Base-by-base conservation (phyloP, 2,113 vertebrate species). In the Phyllopteryx taeniolatus region DNA sequence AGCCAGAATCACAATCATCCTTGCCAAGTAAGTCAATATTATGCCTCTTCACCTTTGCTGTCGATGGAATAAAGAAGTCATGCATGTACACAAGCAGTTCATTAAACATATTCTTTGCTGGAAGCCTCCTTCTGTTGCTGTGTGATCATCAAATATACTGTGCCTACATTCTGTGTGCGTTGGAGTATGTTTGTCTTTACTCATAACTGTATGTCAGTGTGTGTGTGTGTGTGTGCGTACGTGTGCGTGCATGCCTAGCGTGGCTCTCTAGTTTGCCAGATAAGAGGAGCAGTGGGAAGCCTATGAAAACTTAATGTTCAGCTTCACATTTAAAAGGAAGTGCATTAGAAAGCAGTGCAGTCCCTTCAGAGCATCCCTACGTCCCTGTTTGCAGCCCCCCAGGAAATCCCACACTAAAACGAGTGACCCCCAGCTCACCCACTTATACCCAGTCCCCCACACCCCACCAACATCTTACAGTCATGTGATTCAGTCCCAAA, bases 271-370 rank as follows among this genome's bases (percentile, higher is more conserved):
- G 76, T 71, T 79, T 77, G 62, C 75, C 57, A 60, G 83, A 79
- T 82, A 83, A 86, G 82, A 79, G 79, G 73, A 84, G 83, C 85
- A 73, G 79, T 78, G 78, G 81, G 87, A 88, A 83, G 78, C 76
- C 81, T 60, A 89, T 89, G 79, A 91, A 90, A 89, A 79, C 87
- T 90, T 89, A 85, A 90, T 90, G 85, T 78, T 82, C 79, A 77
- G 84, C 82, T 88, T 81, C 82, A 80, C 86, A 84, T 90, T 90
- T 90, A 87, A 90, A 89, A 85, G 79, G 80, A 83, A 88, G 84
- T 90, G 82, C 90, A 91, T 91, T 82, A 85, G 77, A 84, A 75
- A 54, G 76, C 77, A 82, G 80, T 68, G 68, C 83, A 68, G 80
- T 78, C 79, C 67, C 79, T 71, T 83, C 78, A 14, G 79, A 79